A percentile compares a stretch with the other conserved stretches of the same genome.
phyloP scores from a whole-genome alignment of 2,113 vertebrate species.

The Scomber scombrus region DNA sequence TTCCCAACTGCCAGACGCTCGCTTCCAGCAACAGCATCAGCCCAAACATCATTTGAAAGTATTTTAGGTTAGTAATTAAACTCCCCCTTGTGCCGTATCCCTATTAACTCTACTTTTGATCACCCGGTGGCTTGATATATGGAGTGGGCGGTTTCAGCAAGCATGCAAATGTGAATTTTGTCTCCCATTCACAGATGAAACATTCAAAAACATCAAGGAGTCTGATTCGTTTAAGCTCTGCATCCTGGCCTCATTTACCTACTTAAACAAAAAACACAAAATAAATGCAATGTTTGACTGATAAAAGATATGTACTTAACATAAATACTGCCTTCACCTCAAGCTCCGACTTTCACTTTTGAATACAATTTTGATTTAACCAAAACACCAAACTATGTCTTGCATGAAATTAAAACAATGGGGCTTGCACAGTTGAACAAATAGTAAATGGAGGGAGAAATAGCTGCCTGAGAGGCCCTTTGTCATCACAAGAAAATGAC shows the following conservation, averaged over 20 bases:
- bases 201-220: conserved; percentile 66
- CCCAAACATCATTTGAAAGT: conserved; percentile 70
- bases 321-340: conserved; percentile 45
- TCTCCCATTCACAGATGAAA: conserved; percentile 67
- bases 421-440: conserved; percentile 71
- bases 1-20: conserved; percentile 35
- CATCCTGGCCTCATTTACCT: conserved; percentile 53
- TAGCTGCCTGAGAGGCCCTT: conserved; percentile 61
- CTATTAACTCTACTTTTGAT: conserved; percentile 79
- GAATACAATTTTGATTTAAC: conserved; percentile 70
- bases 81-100: conserved; percentile 67
- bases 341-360: conserved; percentile 53
- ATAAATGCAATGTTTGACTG: conserved; percentile 48
- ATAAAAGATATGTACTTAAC: conserved; percentile 45
- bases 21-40: conserved; percentile 57
- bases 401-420: conserved; percentile 83
- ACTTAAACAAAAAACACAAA: conserved; percentile 11
- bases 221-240: conserved; percentile 57
- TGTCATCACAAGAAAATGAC: conserved; percentile 67
- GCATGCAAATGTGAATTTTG: conserved; percentile 75
- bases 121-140: conserved; percentile 70
- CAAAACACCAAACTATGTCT: conserved; percentile 72
- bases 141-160: conserved; percentile 71
- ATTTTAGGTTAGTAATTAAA: conserved; percentile 79
- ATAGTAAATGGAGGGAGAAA: conserved; percentile 74